Evolutionary conservation across 2,113 vertebrate species (phyloP).

Genomic region (Hemiprocne comata): DNA sequence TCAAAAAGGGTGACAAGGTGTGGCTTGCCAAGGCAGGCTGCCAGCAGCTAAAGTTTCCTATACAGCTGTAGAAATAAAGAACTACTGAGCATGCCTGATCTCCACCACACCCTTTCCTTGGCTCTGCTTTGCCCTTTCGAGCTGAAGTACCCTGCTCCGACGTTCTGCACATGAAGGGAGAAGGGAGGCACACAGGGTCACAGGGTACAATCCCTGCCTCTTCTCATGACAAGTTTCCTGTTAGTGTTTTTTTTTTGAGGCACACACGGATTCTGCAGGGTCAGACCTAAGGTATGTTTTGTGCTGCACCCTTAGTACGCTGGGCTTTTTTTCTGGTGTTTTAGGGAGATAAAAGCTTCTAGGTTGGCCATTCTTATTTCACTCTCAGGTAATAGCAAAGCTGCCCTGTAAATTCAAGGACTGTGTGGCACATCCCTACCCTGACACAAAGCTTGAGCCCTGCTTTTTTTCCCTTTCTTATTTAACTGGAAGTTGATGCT

Average conservation of each 20-base stretch:
- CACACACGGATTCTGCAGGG: not conserved
- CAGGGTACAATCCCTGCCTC: not conserved
- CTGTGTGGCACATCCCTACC: not conserved
- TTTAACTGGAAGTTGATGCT: not conserved
- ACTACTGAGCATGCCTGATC: not conserved
- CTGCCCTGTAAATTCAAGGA: not conserved
- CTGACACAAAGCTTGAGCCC: not conserved
- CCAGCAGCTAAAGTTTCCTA: slow-evolving; percentile 36
- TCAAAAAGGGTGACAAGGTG: slow-evolving; percentile 23
- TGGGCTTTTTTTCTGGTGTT: not conserved
- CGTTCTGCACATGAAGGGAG: not conserved
- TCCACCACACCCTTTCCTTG: not conserved
- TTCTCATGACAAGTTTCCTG: not conserved
- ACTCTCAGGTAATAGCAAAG: not conserved
- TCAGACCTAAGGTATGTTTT: not conserved
- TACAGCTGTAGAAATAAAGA: slow-evolving; percentile 46
- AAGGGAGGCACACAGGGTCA: accelerated
- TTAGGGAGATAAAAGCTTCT: not conserved
- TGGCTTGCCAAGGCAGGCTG: slow-evolving; percentile 25
- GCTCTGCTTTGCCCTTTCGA: not conserved
- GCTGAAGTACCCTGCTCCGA: not conserved
- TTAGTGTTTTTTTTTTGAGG: not conserved
- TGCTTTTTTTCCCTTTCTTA: not conserved
- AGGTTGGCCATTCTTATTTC: not conserved
- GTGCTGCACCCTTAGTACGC: not conserved